Evolutionary conservation across 2,113 vertebrate genomes (phyloP).

Genomic region (Rousettus leschenaultii): DNA sequence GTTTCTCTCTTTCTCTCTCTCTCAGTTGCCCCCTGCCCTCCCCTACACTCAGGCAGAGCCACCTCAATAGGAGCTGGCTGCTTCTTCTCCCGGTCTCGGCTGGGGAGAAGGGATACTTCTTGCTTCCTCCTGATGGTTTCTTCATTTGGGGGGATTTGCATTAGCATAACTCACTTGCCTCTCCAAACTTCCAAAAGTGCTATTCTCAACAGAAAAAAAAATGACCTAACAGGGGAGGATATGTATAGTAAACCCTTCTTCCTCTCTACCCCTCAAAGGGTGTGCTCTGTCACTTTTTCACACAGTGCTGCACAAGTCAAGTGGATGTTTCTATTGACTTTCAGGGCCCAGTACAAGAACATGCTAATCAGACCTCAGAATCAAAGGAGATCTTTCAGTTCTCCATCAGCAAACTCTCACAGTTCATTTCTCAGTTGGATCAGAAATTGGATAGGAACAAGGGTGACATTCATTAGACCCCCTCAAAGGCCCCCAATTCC

Average conservation of each 20-base stretch:
- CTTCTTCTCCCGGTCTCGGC: background rate
- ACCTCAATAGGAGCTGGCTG: rapidly evolving
- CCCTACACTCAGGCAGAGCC: background rate
- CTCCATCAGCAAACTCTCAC: background rate
- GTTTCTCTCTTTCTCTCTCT: background rate
- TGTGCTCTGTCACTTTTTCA: background rate
- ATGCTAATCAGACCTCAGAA: background rate
- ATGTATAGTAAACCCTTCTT: background rate
- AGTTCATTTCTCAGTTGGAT: background rate
- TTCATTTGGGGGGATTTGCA: background rate
- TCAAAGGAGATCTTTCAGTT: background rate
- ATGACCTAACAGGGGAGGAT: too few species aligned
- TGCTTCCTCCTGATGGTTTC: background rate
- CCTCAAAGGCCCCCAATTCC: background rate
- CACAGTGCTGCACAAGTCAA: too few species aligned
- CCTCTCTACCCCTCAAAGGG: too few species aligned
- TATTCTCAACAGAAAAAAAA: background rate
- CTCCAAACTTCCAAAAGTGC: background rate
- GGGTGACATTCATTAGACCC: background rate
- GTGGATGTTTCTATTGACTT: background rate
- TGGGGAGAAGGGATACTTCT: background rate
- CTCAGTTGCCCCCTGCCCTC: too few species aligned
- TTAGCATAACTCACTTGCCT: background rate
- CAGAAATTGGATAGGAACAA: background rate
- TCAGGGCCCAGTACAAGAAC: background rate